A percentile compares a stretch with the other conserved stretches of the same genome.
Evolutionary conservation across 1,140 invertebrate genomes (phyloP).

Genomic region (Drosophila gunungcola): DNA sequence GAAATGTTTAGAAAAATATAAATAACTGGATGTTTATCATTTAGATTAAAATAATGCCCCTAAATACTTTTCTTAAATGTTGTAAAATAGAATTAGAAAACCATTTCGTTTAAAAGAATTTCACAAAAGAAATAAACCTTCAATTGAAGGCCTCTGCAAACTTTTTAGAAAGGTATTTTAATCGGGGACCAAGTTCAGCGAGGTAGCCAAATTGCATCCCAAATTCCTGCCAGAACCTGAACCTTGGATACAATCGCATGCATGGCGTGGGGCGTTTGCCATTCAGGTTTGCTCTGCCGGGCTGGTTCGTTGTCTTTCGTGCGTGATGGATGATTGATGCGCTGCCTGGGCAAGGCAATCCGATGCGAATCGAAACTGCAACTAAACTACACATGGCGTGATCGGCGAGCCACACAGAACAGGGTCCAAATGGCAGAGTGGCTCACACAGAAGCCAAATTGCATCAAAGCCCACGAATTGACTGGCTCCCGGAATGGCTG

Average conservation of each 20-base stretch:
- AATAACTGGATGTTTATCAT: too few species aligned
- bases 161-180: background rate
- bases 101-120: too few species aligned
- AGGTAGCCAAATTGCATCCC: background rate
- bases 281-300: slow-evolving; percentile 31
- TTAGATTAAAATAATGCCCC: too few species aligned
- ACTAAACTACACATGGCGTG: slow-evolving; percentile 81
- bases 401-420: slow-evolving; percentile 72
- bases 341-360: slow-evolving; percentile 76
- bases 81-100: too few species aligned
- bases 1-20: too few species aligned
- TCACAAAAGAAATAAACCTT: background rate
- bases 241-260: slow-evolving; percentile 22
- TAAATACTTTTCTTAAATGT: too few species aligned
- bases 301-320: slow-evolving; percentile 51
- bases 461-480: slow-evolving; percentile 68
- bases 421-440: slow-evolving; percentile 44
- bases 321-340: slow-evolving; percentile 81
- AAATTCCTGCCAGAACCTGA: background rate
- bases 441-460: slow-evolving; percentile 84
- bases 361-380: slow-evolving; percentile 77
- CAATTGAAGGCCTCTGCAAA: background rate
- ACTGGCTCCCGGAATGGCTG: slow-evolving; percentile 51
- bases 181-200: background rate
- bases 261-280: slow-evolving; percentile 20